Conservation (phyloP, 2,888 invertebrate genomes). For the Pseudococcus viburni region DNA sequence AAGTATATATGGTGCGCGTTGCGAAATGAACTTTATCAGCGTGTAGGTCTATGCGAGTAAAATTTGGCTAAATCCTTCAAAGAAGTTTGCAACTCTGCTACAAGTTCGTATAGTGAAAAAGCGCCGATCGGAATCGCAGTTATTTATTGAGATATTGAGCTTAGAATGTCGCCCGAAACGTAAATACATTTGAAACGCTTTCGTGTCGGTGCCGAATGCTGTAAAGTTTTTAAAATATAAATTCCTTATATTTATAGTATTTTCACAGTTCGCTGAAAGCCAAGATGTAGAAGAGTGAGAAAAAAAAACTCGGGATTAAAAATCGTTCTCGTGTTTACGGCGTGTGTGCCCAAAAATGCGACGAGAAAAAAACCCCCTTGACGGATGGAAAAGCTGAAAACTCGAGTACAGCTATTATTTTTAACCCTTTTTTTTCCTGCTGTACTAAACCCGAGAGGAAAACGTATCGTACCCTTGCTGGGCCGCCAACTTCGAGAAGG, state of each 20-base stretch:
- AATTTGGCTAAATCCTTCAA: constrained; percentile 54
- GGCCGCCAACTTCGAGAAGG: background rate
- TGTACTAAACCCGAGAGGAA: background rate
- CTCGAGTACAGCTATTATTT: constrained; percentile 36
- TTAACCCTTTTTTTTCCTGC: background rate
- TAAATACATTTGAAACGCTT: constrained; percentile 49
- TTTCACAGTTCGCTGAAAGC: constrained; percentile 44
- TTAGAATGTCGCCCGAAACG: constrained; percentile 41
- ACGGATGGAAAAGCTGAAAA: constrained; percentile 11
- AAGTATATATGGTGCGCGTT: background rate
- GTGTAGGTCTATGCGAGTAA: background rate
- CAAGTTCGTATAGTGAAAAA: constrained; percentile 4
- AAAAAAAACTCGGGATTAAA: constrained; percentile 41
- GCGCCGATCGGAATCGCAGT: constrained; percentile 49
- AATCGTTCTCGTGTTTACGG: background rate
- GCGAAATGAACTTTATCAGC: background rate
- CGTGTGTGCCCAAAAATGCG: background rate
- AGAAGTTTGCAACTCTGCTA: constrained; percentile 7
- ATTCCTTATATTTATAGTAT: constrained; percentile 54
- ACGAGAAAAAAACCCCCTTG: background rate
- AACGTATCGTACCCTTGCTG: background rate
- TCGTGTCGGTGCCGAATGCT: background rate
- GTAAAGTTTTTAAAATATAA: constrained; percentile 49
- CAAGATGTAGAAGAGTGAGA: background rate
- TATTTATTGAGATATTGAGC: constrained; percentile 55